Evolutionary conservation across 2,797 vertebrate species (phyloP), one percentile per base, ranked within the genome.

Genomic region (Margarornis squamiger): DNA sequence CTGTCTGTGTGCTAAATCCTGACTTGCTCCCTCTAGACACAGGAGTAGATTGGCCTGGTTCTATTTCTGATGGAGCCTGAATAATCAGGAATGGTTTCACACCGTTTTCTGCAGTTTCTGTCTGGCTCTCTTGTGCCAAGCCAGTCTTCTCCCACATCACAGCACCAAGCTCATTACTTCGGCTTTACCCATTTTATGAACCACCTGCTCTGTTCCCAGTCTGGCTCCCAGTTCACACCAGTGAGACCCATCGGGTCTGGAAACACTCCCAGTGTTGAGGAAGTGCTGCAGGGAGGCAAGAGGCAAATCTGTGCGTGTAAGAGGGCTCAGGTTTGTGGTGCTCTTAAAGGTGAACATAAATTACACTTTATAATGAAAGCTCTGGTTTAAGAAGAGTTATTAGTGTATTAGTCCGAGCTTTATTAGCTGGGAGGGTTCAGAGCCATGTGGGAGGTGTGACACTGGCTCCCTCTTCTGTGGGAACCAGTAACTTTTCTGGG

Each of bases 381-480:
- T 80, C 88, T 43, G 85, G 59, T 90, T 96, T 97, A 92, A 77
- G 92, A 59, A 75, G 90, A 59, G 91, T 86, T 90, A 90, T 93
- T 94, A 74, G 78, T 51, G 88, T 6, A 29, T 91, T 90, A 92
- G 90, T 51, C 74, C 5, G 29, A 48, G 73, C 88, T 96, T 95
- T 95, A 94, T 88, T 65, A 85, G 88, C 91, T 39, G 8, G 0
- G 86, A 59, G 68, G 65, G 4, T 46, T 48, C 2, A 0, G 55
- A 82, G 92, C 82, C 39, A 1, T 21, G 86, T 52, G 92, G 95
- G 95, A 92, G 89, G 91, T 91, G 94, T 92, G 95, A 79, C 95
- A 55, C 92, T 95, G 90, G 96, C 97, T 97, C 97, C 97, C 93
- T 96, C 96, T 97, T 96, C 97, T 92, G 97, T 95, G 94, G 62